phyloP scores from a whole-genome alignment of 2,888 invertebrate species.

The Nomada hirtipes region DNA sequence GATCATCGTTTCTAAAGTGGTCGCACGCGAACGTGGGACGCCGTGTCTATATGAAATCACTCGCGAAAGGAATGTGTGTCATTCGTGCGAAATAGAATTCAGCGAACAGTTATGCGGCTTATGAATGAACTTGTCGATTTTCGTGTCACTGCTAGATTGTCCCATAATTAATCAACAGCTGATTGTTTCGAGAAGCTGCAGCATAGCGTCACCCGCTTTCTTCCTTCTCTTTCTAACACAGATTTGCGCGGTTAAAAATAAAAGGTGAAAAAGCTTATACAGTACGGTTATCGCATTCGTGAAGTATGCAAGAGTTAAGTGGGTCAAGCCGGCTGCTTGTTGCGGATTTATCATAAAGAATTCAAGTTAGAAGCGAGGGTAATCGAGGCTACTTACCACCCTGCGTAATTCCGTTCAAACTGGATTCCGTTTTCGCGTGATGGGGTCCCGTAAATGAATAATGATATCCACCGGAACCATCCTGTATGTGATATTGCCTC shows the following conservation, averaged over 20 bases:
- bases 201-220: too few relatives aligned
- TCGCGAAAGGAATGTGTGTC: slow-evolving; percentile 62
- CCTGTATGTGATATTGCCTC: slow-evolving; percentile 86
- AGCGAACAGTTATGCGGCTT: slow-evolving; percentile 28
- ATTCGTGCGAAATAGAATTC: slow-evolving; percentile 49
- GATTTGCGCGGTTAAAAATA: too few relatives aligned
- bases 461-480: slow-evolving; percentile 86
- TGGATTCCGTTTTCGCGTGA: slow-evolving; percentile 88
- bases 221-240: too few relatives aligned
- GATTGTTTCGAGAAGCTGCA: too few relatives aligned
- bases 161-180: too few relatives aligned
- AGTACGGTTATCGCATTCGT: too few relatives aligned
- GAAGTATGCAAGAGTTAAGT: too few relatives aligned
- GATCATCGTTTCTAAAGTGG: slow-evolving; percentile 49
- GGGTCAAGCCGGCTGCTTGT: background rate
- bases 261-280: too few relatives aligned
- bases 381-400: slow-evolving; percentile 82
- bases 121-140: slow-evolving; percentile 21
- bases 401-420: slow-evolving; percentile 87
- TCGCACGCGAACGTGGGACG: slow-evolving; percentile 57
- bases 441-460: slow-evolving; percentile 88
- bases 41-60: slow-evolving; percentile 35
- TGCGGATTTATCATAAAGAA: slow-evolving; percentile 1
- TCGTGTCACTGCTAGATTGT: background rate
- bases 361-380: background rate